Evolutionary conservation across 2,888 invertebrate genomes (phyloP), one percentile per base, ranked within the genome.

Genomic region (Leptinotarsa tumamoca): DNA sequence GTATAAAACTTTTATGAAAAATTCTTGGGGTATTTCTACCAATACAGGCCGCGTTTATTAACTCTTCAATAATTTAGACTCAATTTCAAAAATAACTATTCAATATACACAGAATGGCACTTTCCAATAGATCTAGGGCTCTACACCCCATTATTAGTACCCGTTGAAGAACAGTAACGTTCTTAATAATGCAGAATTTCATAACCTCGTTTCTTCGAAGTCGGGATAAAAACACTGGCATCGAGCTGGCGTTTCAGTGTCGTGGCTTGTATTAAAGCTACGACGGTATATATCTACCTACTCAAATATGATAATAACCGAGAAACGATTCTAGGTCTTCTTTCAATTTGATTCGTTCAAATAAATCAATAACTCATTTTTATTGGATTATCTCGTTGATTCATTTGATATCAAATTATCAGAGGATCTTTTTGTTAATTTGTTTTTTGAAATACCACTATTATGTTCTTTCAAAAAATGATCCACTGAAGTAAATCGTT

Each of bases 41-140:
- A 18, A 43, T 70, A 43, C 54, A 43, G 33, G 49, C 70, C 15
- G 33, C 52, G 58, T 43, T 58, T 70, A 70, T 18, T 70, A 70
- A 70, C 70, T 56, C 18, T 23, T 71, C 71, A 71, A 27, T 71
- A 51, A 71, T 71, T 71, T 52, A 71, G 50, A 71, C 50, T 63
- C 63, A 27, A 51, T 61, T 49, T 71, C 51, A 61, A 21, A 23
- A 50, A 71, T 71, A 71, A 71, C 61, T 71, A 27, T 71, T 61
- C 58, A 71, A 56, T 71, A 71, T 63, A 71, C 71, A 61, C 71
- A 21, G 63, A 50, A 71, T 27, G 50, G 49, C 50, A 61, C 63
- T 71, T 71, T 61, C 63, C 51, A 71, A n/a, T 51, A 18, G 49
- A 70, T 58, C 23, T 71, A 23, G 63, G 27, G 27, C 17, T 21